Percentiles rank a stretch among this genome's conserved stretches.
Conservation (phyloP, 2,797 vertebrate species). For the Lacerta viridis region DNA sequence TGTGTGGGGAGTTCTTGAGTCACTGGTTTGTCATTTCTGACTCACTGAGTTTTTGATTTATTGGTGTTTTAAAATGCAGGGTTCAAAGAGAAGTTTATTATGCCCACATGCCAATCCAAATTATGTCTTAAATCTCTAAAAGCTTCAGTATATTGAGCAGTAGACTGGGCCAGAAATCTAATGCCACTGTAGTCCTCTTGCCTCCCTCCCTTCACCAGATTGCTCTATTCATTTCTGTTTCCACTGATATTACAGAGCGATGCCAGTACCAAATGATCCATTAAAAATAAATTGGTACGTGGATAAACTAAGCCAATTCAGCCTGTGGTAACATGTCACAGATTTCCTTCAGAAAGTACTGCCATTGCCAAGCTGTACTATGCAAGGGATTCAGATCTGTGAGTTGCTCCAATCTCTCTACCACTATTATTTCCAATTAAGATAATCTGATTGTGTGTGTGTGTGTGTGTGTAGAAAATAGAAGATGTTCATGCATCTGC, state of each 20-base stretch:
- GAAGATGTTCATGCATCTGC: conserved; percentile 3
- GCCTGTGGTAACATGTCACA: background rate
- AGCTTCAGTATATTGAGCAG: background rate
- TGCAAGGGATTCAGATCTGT: background rate
- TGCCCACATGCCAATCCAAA: background rate
- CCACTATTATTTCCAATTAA: background rate
- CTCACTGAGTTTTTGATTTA: background rate
- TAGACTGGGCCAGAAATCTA: background rate
- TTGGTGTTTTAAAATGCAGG: background rate
- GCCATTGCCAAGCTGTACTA: background rate
- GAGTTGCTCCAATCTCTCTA: background rate
- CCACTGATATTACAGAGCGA: background rate
- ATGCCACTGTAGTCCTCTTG: background rate
- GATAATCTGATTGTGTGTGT: background rate
- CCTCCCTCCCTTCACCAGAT: background rate
- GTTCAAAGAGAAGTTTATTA: background rate
- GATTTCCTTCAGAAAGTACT: background rate
- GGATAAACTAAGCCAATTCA: background rate
- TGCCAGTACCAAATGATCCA: background rate
- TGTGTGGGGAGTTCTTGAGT: background rate
- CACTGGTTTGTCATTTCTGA: background rate
- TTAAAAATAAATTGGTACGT: background rate
- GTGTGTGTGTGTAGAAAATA: background rate
- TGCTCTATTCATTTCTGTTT: background rate
- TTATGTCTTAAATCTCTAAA: background rate